A percentile compares a stretch with the other conserved stretches of the same genome.
Conservation (phyloP, 2,888 invertebrate genomes). For the Notocelia uddmanniana region DNA sequence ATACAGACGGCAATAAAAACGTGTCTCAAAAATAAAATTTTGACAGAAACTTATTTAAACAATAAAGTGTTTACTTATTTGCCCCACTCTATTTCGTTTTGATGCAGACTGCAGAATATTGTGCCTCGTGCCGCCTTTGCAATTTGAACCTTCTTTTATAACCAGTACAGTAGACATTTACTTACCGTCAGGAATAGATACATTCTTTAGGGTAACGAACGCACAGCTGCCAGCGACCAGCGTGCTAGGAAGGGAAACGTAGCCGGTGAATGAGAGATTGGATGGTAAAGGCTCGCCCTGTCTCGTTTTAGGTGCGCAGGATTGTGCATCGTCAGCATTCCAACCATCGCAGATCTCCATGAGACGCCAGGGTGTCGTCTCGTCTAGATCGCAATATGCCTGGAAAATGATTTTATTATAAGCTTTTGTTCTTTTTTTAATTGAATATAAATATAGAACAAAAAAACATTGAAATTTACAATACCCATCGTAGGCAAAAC, state of each 20-base stretch:
- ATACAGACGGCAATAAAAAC: too few species aligned
- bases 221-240: conserved; percentile 67
- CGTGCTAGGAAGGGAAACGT: conserved; percentile 59
- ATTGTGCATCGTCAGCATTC: conserved; percentile 68
- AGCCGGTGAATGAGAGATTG: conserved; percentile 70
- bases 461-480: too few species aligned
- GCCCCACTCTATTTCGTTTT: too few species aligned
- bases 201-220: conserved; percentile 68
- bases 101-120: too few species aligned
- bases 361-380: conserved; percentile 66
- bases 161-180: not conserved
- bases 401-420: conserved; percentile 55
- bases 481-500: too few species aligned
- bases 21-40: too few species aligned
- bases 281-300: conserved; percentile 62
- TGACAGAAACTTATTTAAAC: too few species aligned
- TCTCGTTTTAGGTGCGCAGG: conserved; percentile 67
- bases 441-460: too few species aligned
- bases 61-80: too few species aligned
- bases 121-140: too few species aligned
- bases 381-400: conserved; percentile 70
- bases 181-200: conserved; percentile 71
- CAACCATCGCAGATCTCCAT: conserved; percentile 80
- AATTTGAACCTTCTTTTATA: not conserved
- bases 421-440: too few species aligned